These are phyloP conservation scores for Characodon lateralis DNA, from an alignment of 2,797 vertebrate species.

Conservation along the genomic window DNA sequence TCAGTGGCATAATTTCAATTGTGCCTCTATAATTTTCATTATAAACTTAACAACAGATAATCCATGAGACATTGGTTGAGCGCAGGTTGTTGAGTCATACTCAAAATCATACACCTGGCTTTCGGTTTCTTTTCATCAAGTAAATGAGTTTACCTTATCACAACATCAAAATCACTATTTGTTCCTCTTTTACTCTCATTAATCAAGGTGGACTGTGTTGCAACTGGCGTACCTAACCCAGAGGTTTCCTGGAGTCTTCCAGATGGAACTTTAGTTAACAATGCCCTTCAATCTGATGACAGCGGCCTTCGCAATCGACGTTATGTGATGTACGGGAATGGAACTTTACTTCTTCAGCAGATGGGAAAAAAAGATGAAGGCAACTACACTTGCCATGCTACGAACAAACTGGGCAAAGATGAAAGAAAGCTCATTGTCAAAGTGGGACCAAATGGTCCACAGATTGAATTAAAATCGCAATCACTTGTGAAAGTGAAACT, in stretches of 20 bases:
- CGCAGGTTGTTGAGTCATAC: background rate
- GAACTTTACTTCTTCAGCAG: constrained; percentile 82
- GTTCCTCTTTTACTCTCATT: background rate
- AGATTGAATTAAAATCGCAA: constrained; percentile 69
- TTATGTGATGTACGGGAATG: constrained; percentile 83
- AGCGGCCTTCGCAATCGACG: constrained; percentile 75
- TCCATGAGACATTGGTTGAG: background rate
- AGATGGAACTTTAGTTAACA: constrained; percentile 84
- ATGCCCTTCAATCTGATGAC: constrained; percentile 82
- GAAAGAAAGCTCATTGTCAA: constrained; percentile 81
- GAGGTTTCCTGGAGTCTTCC: constrained; percentile 85
- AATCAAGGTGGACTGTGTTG: constrained; percentile 81
- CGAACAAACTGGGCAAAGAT: constrained; percentile 83
- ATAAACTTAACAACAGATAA: background rate
- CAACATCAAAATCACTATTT: background rate
- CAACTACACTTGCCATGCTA: constrained; percentile 84
- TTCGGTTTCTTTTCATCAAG: constrained; percentile 1
- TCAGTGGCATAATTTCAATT: background rate
- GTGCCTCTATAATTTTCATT: background rate
- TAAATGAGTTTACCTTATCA: background rate
- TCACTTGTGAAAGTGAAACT: constrained; percentile 61
- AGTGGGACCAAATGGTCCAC: constrained; percentile 74
- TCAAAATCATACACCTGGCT: background rate
- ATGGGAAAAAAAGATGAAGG: constrained; percentile 83
- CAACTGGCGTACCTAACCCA: constrained; percentile 83